Evolutionary conservation across 2,797 vertebrate genomes (phyloP).

Genomic region (Cynodonichthys magdalenae): DNA sequence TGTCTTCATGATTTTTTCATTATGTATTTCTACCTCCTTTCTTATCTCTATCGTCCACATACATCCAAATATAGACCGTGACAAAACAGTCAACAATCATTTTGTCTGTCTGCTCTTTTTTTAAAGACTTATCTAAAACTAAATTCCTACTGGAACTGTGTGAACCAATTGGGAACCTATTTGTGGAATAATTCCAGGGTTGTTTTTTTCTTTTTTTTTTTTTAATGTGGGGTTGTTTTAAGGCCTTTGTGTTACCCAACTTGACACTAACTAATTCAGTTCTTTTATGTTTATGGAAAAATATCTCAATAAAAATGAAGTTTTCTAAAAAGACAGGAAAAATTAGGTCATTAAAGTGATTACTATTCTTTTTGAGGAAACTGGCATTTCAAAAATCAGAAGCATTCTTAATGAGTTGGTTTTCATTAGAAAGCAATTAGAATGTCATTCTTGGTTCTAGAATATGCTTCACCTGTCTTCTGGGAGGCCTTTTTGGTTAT

Average conservation of each 20-base stretch:
- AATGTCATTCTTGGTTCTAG: neutral
- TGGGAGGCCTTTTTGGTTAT: too few species aligned
- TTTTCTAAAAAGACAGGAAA: neutral
- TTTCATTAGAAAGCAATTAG: neutral
- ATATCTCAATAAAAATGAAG: too few species aligned
- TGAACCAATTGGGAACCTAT: neutral
- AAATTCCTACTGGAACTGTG: constrained; percentile 1
- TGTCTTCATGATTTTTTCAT: constrained; percentile 13
- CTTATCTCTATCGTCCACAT: constrained; percentile 15
- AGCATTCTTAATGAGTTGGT: neutral
- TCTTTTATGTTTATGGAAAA: neutral
- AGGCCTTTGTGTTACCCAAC: neutral
- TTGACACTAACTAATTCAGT: neutral
- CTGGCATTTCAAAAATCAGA: neutral
- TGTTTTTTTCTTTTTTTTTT: neutral
- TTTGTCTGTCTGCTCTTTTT: constrained; percentile 17
- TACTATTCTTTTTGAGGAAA: neutral
- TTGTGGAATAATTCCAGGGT: neutral
- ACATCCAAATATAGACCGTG: constrained; percentile 11
- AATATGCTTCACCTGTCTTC: neutral
- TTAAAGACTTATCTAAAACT: constrained; percentile 9
- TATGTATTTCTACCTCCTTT: constrained; percentile 9
- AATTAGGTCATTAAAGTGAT: too few species aligned
- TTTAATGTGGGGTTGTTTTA: neutral
- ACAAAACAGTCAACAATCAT: constrained; percentile 22